Conservation (phyloP, 2,888 invertebrate species). For the Adela reaumurella region DNA sequence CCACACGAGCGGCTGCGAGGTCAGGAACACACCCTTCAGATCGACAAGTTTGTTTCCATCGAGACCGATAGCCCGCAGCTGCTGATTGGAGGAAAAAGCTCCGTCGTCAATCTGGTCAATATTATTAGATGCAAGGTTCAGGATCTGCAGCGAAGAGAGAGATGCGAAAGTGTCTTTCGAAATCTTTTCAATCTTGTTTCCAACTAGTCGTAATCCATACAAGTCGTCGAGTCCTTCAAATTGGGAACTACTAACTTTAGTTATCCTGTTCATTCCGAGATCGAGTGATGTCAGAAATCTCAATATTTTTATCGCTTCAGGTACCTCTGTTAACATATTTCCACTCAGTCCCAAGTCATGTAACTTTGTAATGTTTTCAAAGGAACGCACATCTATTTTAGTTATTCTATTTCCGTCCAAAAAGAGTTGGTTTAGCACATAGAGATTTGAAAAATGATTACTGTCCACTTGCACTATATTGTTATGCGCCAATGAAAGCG, state of each 20-base stretch:
- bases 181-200: conserved; percentile 74
- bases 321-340: conserved; percentile 67
- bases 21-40: conserved; percentile 73
- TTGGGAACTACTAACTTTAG: conserved; percentile 64
- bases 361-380: conserved; percentile 73
- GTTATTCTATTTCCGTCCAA: conserved; percentile 72
- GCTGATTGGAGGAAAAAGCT: conserved; percentile 71
- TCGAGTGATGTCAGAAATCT: conserved; percentile 72
- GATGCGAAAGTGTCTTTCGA: conserved; percentile 71
- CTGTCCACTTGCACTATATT: conserved; percentile 65
- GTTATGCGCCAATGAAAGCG: conserved; percentile 70
- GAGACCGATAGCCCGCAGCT: conserved; percentile 70
- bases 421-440: conserved; percentile 68
- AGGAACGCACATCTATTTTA: conserved; percentile 64
- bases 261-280: conserved; percentile 78
- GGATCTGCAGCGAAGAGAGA: conserved; percentile 67
- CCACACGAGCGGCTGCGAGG: conserved; percentile 71
- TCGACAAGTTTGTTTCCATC: conserved; percentile 76
- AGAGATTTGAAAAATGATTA: conserved; percentile 68
- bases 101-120: conserved; percentile 74
- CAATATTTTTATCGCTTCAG: conserved; percentile 67
- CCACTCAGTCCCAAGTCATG: conserved; percentile 74
- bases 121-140: conserved; percentile 78
- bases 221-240: conserved; percentile 73
- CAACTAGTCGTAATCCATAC: conserved; percentile 72